A percentile compares a stretch with the other conserved stretches of the same genome.
Conservation (phyloP, 2,797 vertebrate species). For the Manis crassicaudata region DNA sequence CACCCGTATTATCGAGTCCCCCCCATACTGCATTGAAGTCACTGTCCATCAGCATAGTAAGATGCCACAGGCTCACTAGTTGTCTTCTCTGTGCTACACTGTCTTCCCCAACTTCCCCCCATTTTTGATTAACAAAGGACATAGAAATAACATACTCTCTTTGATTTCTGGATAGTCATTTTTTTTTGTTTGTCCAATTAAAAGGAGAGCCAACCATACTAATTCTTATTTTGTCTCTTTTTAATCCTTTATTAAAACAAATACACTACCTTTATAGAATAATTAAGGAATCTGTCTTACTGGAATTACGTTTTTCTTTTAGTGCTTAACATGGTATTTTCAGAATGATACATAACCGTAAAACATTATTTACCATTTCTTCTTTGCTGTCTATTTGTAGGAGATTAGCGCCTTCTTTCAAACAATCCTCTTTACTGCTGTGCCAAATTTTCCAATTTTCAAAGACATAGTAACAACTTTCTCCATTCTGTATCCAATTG, state of each 20-base stretch:
- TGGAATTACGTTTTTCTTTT: neutral
- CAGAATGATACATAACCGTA: neutral
- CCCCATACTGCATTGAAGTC: too few species aligned
- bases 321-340: neutral
- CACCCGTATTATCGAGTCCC: too few species aligned
- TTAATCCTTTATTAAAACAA: neutral
- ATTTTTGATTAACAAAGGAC: neutral
- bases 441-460: neutral
- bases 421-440: constrained; percentile 25
- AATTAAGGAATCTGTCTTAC: neutral
- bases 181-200: neutral
- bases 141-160: neutral
- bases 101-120: neutral
- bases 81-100: too few species aligned
- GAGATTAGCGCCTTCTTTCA: neutral
- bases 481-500: constrained; percentile 65
- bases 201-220: neutral
- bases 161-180: neutral
- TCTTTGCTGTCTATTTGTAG: constrained; percentile 73
- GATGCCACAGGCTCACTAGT: too few species aligned
- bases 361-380: constrained; percentile 69
- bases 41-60: too few species aligned
- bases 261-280: neutral
- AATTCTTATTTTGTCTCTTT: neutral
- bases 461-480: constrained; percentile 61